phyloP scores from a whole-genome alignment of 2,888 invertebrate species.

The Cheilosia impressa region DNA sequence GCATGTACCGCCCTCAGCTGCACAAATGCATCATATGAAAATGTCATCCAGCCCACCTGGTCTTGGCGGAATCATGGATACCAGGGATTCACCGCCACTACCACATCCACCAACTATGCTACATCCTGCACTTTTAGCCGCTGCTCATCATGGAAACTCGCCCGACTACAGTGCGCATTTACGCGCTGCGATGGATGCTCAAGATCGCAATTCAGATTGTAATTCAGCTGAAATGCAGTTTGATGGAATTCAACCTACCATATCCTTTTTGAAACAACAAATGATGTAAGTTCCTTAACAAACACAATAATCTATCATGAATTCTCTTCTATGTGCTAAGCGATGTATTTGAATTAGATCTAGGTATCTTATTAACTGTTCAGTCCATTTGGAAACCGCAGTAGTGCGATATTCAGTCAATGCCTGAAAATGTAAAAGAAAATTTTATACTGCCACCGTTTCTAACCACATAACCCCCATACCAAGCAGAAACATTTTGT shows the following conservation, averaged over 20 bases:
- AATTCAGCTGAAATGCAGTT: conserved; percentile 95
- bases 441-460: too few species aligned
- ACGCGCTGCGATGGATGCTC: conserved; percentile 90
- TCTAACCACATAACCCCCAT: not conserved
- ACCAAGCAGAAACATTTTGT: not conserved
- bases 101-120: conserved; percentile 93
- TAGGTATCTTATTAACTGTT: too few species aligned
- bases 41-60: conserved; percentile 86
- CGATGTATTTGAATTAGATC: not conserved
- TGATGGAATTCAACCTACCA: conserved; percentile 97
- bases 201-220: conserved; percentile 94
- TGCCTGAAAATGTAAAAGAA: too few species aligned
- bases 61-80: conserved; percentile 86
- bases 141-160: conserved; percentile 91
- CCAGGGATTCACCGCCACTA: conserved; percentile 93
- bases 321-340: conserved; percentile 11
- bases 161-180: conserved; percentile 90
- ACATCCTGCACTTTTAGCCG: conserved; percentile 93
- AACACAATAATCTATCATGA: not conserved
- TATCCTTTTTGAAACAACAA: conserved; percentile 92
- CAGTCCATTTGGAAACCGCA: too few species aligned
- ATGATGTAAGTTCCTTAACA: conserved; percentile 77
- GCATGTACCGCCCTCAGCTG: conserved; percentile 84
- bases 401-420: too few species aligned
- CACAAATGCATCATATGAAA: conserved; percentile 83